Evolutionary conservation across 2,888 invertebrate genomes (phyloP).

Genomic region (Cryptocephalus moraei): DNA sequence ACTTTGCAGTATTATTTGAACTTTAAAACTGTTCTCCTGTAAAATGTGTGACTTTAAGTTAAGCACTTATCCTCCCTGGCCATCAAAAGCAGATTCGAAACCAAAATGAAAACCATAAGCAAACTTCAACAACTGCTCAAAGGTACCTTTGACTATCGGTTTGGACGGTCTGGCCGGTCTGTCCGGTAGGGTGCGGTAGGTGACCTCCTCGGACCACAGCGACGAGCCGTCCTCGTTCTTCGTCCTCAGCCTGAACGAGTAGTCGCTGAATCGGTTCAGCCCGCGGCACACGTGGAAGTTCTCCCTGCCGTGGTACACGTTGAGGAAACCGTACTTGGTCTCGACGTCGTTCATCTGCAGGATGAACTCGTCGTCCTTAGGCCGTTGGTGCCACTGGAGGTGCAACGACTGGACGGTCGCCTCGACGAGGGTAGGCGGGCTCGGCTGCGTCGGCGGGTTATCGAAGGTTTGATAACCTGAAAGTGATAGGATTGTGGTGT

Average conservation of each 20-base stretch:
- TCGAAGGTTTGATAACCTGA: constrained; percentile 50
- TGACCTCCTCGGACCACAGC: constrained; percentile 70
- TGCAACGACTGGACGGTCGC: constrained; percentile 54
- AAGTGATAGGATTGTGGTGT: too few species aligned
- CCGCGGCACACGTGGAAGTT: constrained; percentile 5
- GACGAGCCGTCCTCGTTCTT: constrained; percentile 77
- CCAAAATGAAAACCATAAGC: too few species aligned
- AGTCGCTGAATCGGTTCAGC: constrained; percentile 51
- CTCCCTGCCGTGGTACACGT: constrained; percentile 68
- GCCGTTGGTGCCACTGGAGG: constrained; percentile 64
- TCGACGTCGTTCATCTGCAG: constrained; percentile 63
- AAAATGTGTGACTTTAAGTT: too few species aligned
- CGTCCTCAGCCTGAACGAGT: constrained; percentile 71
- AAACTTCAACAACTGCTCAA: too few species aligned
- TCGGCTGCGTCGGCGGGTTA: constrained; percentile 67
- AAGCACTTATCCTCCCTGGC: too few species aligned
- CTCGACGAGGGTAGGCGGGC: constrained; percentile 60
- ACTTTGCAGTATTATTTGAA: too few species aligned
- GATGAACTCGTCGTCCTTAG: constrained; percentile 70
- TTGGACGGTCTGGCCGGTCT: constrained; percentile 67
- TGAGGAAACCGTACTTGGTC: constrained; percentile 39
- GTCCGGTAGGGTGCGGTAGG: constrained; percentile 68
- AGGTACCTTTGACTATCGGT: constrained; percentile 62
- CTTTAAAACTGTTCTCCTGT: too few species aligned
- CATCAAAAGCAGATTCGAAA: too few species aligned